A percentile compares a stretch with the other conserved stretches of the same genome.
Conservation (phyloP, 2,113 vertebrate species). For the Grantiella picta region DNA sequence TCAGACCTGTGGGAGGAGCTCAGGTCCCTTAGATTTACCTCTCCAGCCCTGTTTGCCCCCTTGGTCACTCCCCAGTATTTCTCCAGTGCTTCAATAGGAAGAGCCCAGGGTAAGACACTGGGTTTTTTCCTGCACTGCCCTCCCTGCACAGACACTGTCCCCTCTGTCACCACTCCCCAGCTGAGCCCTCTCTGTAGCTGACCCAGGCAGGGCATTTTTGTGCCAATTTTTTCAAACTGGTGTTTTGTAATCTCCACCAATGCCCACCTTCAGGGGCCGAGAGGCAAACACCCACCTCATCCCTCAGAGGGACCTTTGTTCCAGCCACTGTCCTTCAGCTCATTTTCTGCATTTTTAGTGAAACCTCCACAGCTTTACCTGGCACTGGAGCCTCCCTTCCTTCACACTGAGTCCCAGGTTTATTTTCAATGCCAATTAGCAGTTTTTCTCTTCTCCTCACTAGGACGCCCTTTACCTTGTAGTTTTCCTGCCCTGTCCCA, state of each 20-base stretch:
- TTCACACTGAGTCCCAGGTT: background rate
- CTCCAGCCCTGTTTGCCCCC: background rate
- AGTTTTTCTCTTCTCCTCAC: background rate
- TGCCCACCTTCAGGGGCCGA: background rate
- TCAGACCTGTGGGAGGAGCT: background rate
- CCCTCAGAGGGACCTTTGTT: background rate
- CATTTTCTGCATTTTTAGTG: background rate
- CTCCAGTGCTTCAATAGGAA: background rate
- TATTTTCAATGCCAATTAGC: background rate
- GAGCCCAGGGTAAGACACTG: rapidly evolving
- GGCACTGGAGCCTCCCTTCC: background rate
- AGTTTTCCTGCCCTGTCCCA: background rate
- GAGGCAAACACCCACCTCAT: background rate
- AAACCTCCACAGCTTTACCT: background rate
- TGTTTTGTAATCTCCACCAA: background rate
- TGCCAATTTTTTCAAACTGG: background rate
- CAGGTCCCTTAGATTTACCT: background rate
- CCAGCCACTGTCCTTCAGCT: background rate
- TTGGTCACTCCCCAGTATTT: too few relatives aligned
- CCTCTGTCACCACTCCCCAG: background rate
- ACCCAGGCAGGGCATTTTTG: background rate
- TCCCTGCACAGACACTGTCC: background rate
- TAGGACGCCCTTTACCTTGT: background rate
- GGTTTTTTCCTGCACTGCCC: background rate
- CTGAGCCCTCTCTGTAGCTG: background rate